Evolutionary conservation across 2,113 vertebrate species (phyloP).

Genomic region (Ranitomeya variabilis): DNA sequence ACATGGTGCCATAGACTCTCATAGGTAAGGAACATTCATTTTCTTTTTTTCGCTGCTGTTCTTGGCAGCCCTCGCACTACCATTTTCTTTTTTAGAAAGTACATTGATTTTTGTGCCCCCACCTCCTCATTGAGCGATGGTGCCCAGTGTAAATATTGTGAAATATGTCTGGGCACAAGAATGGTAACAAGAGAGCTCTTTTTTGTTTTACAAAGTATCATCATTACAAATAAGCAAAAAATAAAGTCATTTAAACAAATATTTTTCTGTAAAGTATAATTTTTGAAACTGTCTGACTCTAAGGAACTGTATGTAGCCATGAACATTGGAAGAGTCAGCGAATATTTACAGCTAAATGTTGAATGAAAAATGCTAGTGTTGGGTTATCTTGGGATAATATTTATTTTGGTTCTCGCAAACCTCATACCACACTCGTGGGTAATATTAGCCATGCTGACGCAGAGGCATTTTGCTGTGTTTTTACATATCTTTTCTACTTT

Average conservation of each 20-base stretch:
- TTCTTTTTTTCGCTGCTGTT: slow-evolving; percentile 27
- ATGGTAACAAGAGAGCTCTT: slow-evolving; percentile 20
- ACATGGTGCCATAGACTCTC: slow-evolving; percentile 7
- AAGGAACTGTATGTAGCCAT: slow-evolving; percentile 35
- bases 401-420: slow-evolving; percentile 27
- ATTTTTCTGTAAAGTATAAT: slow-evolving; percentile 48
- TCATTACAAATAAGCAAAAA: slow-evolving; percentile 50
- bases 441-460: slow-evolving; percentile 9
- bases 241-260: slow-evolving; percentile 46
- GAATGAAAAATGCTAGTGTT: slow-evolving; percentile 12
- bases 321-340: slow-evolving; percentile 45
- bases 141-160: slow-evolving; percentile 44
- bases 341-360: slow-evolving; percentile 34
- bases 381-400: slow-evolving; percentile 31
- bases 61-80: slow-evolving; percentile 13
- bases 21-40: slow-evolving; percentile 35
- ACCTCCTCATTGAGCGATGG: neutral
- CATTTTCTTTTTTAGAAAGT: slow-evolving; percentile 31
- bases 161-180: slow-evolving; percentile 48
- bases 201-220: slow-evolving; percentile 49
- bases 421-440: slow-evolving; percentile 5
- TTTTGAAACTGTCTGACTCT: slow-evolving; percentile 44
- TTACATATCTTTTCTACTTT: slow-evolving; percentile 8
- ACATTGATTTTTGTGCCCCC: neutral
- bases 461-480: neutral